phyloP scores from a whole-genome alignment of 2,888 invertebrate species.

The Drosophila koepferae region DNA sequence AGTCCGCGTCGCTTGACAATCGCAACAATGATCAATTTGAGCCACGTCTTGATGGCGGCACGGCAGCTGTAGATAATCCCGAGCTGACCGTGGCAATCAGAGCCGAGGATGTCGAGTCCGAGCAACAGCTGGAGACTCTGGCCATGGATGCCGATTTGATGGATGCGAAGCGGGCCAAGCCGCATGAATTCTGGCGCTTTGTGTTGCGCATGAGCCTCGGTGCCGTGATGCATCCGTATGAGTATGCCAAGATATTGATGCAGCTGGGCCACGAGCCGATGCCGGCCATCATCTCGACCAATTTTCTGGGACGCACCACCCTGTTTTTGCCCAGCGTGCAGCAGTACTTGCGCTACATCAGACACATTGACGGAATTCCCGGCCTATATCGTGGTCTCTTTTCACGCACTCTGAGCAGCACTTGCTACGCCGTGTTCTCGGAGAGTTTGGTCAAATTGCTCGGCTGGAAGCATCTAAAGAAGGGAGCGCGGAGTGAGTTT shows the following conservation, averaged over 20 bases:
- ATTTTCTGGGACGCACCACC: constrained; percentile 23
- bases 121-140: neutral
- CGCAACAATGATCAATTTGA: neutral
- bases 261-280: constrained; percentile 66
- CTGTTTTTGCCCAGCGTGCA: constrained; percentile 47
- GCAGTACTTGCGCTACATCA: constrained; percentile 50
- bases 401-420: constrained; percentile 30
- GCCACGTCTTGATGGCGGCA: constrained; percentile 3
- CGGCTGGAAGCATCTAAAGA: neutral
- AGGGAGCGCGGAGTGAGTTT: too few relatives aligned
- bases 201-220: constrained; percentile 36
- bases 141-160: neutral
- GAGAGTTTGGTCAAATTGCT: constrained; percentile 25
- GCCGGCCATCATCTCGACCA: constrained; percentile 13
- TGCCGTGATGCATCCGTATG: constrained; percentile 50
- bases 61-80: too few relatives aligned
- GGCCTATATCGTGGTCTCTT: constrained; percentile 60
- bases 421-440: constrained; percentile 9
- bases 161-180: neutral
- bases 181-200: constrained; percentile 47
- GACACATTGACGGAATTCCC: constrained; percentile 37
- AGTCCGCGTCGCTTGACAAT: neutral
- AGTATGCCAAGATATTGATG: constrained; percentile 55
- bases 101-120: neutral
- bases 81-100: too few relatives aligned